Evolutionary conservation across 1,140 invertebrate species (phyloP).

Genomic region (Meloidogyne chitwoodi): DNA sequence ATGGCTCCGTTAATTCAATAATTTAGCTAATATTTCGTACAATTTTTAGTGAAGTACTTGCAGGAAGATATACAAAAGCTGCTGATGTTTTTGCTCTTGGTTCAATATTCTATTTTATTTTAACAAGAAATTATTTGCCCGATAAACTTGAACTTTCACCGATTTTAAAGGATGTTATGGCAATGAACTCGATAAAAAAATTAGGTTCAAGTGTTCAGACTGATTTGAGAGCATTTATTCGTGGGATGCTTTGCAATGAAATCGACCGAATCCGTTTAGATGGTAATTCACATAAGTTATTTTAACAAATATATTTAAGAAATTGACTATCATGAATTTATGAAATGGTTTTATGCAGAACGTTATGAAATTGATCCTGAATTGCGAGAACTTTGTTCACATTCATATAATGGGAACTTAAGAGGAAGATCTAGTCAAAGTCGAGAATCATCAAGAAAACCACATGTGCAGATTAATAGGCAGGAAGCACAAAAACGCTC

Average conservation of each 20-base stretch:
- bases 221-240: slow-evolving; percentile 1
- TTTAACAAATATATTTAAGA: not conserved
- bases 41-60: slow-evolving; percentile 3
- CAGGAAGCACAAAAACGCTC: not conserved
- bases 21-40: not conserved
- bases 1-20: slow-evolving; percentile 20
- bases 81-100: slow-evolving; percentile 16
- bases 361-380: slow-evolving; percentile 7
- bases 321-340: not conserved
- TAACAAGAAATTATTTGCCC: slow-evolving; percentile 10
- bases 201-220: not conserved
- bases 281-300: not conserved
- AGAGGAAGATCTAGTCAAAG: not conserved
- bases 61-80: slow-evolving; percentile 13
- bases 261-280: not conserved
- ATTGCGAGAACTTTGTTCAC: slow-evolving; percentile 7
- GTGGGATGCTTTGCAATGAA: slow-evolving; percentile 9
- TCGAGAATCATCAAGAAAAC: not conserved
- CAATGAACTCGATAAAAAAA: not conserved
- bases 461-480: not conserved
- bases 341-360: slow-evolving; percentile 2
- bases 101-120: slow-evolving; percentile 12
- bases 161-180: not conserved
- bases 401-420: not conserved
- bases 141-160: not conserved